Conservation (phyloP, 2,888 invertebrate species). For the Cheilosia vulpina region DNA sequence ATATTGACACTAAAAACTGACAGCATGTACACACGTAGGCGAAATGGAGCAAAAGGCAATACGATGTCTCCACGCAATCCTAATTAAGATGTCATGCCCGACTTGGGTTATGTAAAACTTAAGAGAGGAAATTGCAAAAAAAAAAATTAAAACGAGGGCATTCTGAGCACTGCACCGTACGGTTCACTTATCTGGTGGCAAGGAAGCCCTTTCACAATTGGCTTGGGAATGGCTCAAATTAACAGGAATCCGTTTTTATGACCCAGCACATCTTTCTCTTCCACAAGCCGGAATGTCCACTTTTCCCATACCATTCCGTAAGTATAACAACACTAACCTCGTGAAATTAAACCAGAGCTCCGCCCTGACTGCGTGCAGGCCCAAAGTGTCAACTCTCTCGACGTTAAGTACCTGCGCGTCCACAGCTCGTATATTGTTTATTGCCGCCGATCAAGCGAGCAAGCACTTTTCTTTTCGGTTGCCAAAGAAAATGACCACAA, state of each 20-base stretch:
- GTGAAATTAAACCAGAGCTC: conserved; percentile 71
- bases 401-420: conserved; percentile 33
- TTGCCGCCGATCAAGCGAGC: not conserved
- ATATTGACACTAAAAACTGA: conserved; percentile 13
- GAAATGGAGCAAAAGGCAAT: not conserved
- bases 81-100: conserved; percentile 21
- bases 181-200: not conserved
- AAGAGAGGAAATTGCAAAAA: not conserved
- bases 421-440: conserved; percentile 24
- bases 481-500: conserved; percentile 61
- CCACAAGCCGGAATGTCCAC: conserved; percentile 48
- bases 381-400: conserved; percentile 63
- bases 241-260: conserved; percentile 23
- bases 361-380: conserved; percentile 58
- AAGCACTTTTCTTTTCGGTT: conserved; percentile 64
- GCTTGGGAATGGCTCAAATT: conserved; percentile 18
- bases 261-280: conserved; percentile 15
- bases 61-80: not conserved
- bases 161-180: not conserved
- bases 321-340: conserved; percentile 9
- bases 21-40: not conserved
- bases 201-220: conserved; percentile 1
- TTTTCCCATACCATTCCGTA: conserved; percentile 35
- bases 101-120: conserved; percentile 34
- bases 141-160: not conserved